These are phyloP conservation scores for Bettongia penicillata DNA, from an alignment of 2,113 vertebrate genomes.

Conservation along the genomic window DNA sequence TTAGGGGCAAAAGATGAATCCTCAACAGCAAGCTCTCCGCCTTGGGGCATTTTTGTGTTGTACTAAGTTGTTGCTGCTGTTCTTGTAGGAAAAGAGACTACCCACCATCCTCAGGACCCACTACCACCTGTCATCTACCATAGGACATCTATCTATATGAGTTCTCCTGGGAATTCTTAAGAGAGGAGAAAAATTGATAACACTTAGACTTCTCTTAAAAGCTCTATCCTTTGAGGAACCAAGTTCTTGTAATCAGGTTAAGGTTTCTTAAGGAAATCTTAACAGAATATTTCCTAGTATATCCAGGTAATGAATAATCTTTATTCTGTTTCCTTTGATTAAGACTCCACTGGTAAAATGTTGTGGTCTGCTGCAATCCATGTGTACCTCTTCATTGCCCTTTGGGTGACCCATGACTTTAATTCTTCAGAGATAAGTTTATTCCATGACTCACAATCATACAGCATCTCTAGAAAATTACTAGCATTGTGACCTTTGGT, in stretches of 20 bases:
- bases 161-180: neutral
- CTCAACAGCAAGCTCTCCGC: too few species aligned
- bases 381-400: neutral
- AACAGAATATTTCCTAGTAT: neutral
- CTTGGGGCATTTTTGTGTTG: neutral
- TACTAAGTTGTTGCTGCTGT: neutral
- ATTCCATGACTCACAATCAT: neutral
- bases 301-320: neutral
- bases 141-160: neutral
- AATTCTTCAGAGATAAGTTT: neutral
- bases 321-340: neutral
- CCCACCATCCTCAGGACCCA: too few species aligned
- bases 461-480: neutral
- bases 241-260: neutral
- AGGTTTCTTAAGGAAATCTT: neutral
- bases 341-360: neutral
- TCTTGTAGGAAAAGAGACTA: too few species aligned
- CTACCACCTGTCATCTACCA: neutral
- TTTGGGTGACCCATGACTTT: neutral
- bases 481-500: neutral
- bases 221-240: neutral
- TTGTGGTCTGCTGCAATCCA: neutral
- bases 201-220: neutral
- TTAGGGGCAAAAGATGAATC: neutral
- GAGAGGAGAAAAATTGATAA: neutral